phyloP scores from a whole-genome alignment of 2,888 invertebrate species.

The Siphlonurus alternatus region DNA sequence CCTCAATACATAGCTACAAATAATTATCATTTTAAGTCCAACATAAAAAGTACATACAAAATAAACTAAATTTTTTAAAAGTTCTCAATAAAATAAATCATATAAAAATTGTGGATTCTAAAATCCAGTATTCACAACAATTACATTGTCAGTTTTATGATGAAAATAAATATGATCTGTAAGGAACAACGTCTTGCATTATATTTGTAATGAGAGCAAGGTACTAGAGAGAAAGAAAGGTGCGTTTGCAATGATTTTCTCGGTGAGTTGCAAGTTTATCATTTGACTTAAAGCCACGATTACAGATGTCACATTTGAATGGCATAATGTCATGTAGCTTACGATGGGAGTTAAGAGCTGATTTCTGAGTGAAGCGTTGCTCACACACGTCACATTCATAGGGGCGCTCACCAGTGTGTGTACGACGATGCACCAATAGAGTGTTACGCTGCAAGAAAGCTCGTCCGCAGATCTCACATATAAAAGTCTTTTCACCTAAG shows the following conservation, averaged over 20 bases:
- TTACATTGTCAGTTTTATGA: no score
- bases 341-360: background rate
- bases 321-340: background rate
- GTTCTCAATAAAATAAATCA: no score
- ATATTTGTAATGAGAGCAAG: no score
- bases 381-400: background rate
- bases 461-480: background rate
- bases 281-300: background rate
- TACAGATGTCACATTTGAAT: background rate
- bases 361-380: background rate
- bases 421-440: background rate
- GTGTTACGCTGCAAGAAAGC: background rate
- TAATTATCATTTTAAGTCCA: no score
- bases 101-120: no score
- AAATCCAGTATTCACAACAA: no score
- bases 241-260: background rate
- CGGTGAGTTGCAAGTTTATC: background rate
- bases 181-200: no score
- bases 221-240: background rate
- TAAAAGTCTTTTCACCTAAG: background rate
- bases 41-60: no score
- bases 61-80: no score
- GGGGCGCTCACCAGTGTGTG: background rate
- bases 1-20: no score
- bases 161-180: no score